Evolutionary conservation across 2,113 vertebrate genomes (phyloP).

Genomic region (Solenodon paradoxus): DNA sequence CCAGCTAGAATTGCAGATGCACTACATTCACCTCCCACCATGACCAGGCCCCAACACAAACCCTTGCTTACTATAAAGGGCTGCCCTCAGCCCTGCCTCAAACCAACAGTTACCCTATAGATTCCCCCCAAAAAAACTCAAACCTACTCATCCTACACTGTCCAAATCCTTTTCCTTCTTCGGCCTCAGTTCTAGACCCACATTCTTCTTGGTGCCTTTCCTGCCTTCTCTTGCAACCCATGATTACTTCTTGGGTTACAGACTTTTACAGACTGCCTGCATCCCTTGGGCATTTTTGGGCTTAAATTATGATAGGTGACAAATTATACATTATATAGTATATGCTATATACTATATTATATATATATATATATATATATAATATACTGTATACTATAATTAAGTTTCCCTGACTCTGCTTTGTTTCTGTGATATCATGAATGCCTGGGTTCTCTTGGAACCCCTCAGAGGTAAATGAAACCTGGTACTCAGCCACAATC

Average conservation of each 20-base stretch:
- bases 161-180: conserved; percentile 1
- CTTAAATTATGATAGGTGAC: conserved; percentile 28
- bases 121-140: background rate
- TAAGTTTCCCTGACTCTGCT: conserved; percentile 19
- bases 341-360: too few relatives aligned
- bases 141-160: background rate
- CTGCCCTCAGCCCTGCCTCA: background rate
- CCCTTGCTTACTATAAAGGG: background rate
- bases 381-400: too few relatives aligned
- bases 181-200: background rate
- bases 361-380: too few relatives aligned
- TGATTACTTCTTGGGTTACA: background rate
- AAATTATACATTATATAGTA: too few relatives aligned
- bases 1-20: background rate
- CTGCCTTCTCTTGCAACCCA: background rate
- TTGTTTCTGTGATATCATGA: conserved; percentile 13
- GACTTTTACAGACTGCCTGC: background rate
- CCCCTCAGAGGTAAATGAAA: conserved; percentile 28
- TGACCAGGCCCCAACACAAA: background rate
- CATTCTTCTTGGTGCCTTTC: background rate
- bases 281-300: background rate
- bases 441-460: conserved; percentile 18
- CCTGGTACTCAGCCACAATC: background rate
- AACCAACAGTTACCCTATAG: background rate
- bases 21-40: background rate